These are phyloP conservation scores for Notamacropus eugenii DNA, from an alignment of 2,797 vertebrate species.

Conservation along the genomic window DNA sequence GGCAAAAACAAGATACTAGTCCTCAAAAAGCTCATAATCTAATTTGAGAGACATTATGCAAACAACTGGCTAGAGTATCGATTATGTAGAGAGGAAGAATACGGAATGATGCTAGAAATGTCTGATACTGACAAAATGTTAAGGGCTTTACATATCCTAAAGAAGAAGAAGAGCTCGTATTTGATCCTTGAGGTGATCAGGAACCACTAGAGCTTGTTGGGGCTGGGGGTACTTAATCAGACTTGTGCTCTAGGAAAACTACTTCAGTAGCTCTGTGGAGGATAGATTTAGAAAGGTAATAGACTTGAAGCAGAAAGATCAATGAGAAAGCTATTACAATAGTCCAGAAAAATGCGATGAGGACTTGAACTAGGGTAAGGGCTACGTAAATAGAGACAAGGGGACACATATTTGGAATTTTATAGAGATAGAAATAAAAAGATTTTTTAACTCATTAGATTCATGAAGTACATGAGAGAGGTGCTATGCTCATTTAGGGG, in stretches of 20 bases:
- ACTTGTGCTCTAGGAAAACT: background rate
- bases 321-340: background rate
- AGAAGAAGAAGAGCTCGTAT: too few relatives aligned
- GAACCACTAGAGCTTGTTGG: too few relatives aligned
- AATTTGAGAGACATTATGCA: too few relatives aligned
- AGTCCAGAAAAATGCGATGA: background rate
- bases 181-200: too few relatives aligned
- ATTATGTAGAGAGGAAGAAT: too few relatives aligned
- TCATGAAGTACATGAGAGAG: background rate
- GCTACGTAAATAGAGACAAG: background rate
- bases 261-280: background rate
- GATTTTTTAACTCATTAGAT: background rate
- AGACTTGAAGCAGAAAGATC: background rate
- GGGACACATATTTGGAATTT: background rate
- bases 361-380: background rate
- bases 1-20: too few relatives aligned
- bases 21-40: too few relatives aligned
- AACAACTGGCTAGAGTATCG: too few relatives aligned
- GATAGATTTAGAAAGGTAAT: background rate
- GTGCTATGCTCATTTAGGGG: background rate
- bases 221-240: background rate
- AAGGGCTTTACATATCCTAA: too few relatives aligned
- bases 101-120: too few relatives aligned
- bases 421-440: background rate
- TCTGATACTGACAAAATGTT: too few relatives aligned